Base-by-base conservation (phyloP, 2,113 vertebrate genomes). In the Dicentrarchus labrax region DNA sequence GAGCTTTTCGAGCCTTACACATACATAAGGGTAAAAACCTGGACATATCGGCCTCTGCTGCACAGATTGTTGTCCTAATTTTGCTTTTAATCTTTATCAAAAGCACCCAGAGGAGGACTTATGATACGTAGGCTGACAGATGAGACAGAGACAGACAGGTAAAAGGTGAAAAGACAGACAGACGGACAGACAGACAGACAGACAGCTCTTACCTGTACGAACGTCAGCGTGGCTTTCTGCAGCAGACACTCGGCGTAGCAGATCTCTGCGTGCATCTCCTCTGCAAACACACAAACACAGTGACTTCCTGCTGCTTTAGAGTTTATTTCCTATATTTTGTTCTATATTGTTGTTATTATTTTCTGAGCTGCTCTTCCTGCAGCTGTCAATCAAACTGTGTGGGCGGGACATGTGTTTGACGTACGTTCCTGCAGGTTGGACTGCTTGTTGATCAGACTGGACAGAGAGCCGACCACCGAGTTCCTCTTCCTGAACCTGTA, bases 251-350 rank as follows among this genome's bases (percentile, higher is more conserved):
- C 98, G 8, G 98, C 98, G 24, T 99, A 99, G 93, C 98, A 99
- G 91, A 99, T 95, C 94, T 99, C 98, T 6, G 98, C 98, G 83
- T 99, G 98, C 97, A 99, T 98, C 94, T 99, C 98, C 96, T 97
- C 98, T 99, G 88, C 74, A 92, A 43, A 91, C 83, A 88, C 43
- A 83, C 8, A 77, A 13, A 72, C 43, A 80, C 71, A 54, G 0
- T 72, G 4, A 88, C 51, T 1, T 36, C 30, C 67, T 9, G 72
- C 15, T 8, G 39, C 41, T 10, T 59, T 22, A 30, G 8, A 10
- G 5, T 38, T 21, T 36, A 11, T 9, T 45, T 2, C 9, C 9
- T 7, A 24, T 16, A 30, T 30, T 30, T 30, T 30, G 4, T 30
- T 30, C 30, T 30, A 30, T 30, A 12, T 70, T 39, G n/a, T n/a